Evolutionary conservation across 2,888 invertebrate species (phyloP).

Genomic region (Cataglyphis cursor): DNA sequence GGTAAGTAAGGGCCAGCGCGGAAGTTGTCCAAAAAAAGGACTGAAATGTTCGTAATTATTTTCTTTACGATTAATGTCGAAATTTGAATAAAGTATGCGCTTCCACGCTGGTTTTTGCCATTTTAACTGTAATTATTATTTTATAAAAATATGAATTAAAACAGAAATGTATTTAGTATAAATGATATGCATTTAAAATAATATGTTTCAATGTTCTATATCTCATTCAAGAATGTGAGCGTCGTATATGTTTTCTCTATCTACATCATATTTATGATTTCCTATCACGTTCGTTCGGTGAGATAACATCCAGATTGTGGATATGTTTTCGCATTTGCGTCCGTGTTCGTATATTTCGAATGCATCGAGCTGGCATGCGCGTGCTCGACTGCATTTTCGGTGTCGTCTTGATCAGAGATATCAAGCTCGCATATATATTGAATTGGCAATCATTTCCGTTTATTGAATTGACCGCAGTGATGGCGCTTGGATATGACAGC

Average conservation of each 20-base stretch:
- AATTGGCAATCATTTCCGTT: constrained; percentile 20
- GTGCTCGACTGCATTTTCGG: constrained; percentile 18
- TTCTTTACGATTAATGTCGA: no score
- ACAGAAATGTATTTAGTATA: not conserved
- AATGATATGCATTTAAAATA: not conserved
- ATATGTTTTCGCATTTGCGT: constrained; percentile 33
- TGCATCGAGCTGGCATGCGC: not conserved
- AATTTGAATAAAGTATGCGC: no score
- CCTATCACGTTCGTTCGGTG: constrained; percentile 19
- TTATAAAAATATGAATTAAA: not conserved
- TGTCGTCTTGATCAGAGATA: constrained; percentile 35
- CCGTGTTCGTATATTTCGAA: constrained; percentile 22
- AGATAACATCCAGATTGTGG: constrained; percentile 18
- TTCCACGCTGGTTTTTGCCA: no score
- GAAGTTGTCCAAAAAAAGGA: no score
- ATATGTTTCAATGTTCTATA: not conserved
- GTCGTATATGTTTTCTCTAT: not conserved
- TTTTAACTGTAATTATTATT: no score
- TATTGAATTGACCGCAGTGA: constrained; percentile 2
- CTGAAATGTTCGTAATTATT: no score
- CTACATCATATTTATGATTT: not conserved
- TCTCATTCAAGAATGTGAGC: not conserved
- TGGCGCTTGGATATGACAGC: not conserved
- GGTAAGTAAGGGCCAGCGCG: no score
- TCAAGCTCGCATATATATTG: constrained; percentile 35